Percentiles rank a stretch among this genome's conserved stretches.
phyloP scores from a whole-genome alignment of 2,113 vertebrate species.

The Spizaetus ornatus region DNA sequence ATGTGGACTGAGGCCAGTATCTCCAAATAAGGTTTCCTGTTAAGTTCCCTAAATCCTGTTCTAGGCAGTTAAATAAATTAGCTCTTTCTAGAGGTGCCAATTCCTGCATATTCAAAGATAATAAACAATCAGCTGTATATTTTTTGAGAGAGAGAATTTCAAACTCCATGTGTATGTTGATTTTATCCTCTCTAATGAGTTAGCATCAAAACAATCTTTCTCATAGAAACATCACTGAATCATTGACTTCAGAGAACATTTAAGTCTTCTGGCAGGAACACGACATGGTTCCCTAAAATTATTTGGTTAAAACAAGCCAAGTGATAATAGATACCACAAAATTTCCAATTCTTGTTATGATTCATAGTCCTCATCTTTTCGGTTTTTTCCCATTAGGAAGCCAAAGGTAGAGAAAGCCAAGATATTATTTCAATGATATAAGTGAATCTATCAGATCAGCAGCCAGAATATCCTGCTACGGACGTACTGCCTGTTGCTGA shows the following conservation, averaged over 20 bases:
- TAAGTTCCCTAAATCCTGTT: not conserved
- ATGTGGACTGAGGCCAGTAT: not conserved
- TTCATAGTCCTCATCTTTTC: not conserved
- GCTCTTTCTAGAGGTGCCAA: not conserved
- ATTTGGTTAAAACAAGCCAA: conserved; percentile 6
- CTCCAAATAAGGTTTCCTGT: not conserved
- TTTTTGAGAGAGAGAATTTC: not conserved
- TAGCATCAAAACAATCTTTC: conserved; percentile 1
- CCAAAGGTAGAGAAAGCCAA: conserved; percentile 13
- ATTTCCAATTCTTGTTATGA: not conserved
- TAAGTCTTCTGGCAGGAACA: conserved; percentile 8
- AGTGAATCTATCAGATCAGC: not conserved
- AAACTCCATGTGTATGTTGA: not conserved
- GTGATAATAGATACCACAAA: not conserved
- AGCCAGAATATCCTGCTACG: not conserved
- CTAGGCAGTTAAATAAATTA: not conserved
- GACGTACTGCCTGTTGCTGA: not conserved
- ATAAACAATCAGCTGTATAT: not conserved
- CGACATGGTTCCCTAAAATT: not conserved
- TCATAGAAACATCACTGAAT: not conserved
- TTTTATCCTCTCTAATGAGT: not conserved
- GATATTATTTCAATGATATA: conserved; percentile 1
- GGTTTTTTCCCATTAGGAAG: not conserved
- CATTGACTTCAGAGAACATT: not conserved
- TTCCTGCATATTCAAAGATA: not conserved